These are phyloP conservation scores for Pungitius pungitius DNA, from an alignment of 2,113 vertebrate species.

Conservation along the genomic window DNA sequence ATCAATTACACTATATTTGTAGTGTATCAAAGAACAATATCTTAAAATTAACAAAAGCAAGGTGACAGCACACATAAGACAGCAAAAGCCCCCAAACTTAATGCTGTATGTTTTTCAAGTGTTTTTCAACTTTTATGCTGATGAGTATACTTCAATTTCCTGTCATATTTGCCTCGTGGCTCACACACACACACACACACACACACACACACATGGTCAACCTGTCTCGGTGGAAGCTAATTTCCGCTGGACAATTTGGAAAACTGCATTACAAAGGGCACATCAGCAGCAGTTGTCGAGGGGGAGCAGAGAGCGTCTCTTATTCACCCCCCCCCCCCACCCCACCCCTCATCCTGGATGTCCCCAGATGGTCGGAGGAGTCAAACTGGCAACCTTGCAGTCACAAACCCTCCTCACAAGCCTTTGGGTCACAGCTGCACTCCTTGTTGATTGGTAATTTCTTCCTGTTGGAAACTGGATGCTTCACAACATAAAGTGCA, in stretches of 20 bases:
- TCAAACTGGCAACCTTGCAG: conserved; percentile 69
- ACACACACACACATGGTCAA: not conserved
- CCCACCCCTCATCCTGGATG: conserved; percentile 39
- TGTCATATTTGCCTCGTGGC: not conserved
- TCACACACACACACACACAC: not conserved
- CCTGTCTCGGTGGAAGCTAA: conserved; percentile 4
- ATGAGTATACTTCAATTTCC: not conserved
- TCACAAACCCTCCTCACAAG: conserved; percentile 52
- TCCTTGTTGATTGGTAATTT: conserved; percentile 58
- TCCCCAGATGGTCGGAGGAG: conserved; percentile 63
- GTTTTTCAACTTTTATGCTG: not conserved
- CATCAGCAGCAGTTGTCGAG: conserved; percentile 31
- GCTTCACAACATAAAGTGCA: conserved; percentile 62
- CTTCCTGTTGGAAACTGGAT: conserved; percentile 49
- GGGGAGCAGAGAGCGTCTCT: conserved; percentile 20
- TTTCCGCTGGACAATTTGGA: conserved; percentile 20
- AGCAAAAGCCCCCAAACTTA: not conserved
- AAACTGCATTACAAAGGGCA: conserved; percentile 25
- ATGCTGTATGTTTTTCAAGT: not conserved
- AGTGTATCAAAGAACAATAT: not conserved
- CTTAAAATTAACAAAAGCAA: not conserved
- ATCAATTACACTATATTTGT: not conserved
- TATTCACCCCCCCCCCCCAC: conserved; percentile 28
- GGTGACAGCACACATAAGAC: not conserved
- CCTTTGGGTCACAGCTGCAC: conserved; percentile 65